phyloP scores from a whole-genome alignment of 1,140 invertebrate genomes.

The Pygmarrhopalites habei region DNA sequence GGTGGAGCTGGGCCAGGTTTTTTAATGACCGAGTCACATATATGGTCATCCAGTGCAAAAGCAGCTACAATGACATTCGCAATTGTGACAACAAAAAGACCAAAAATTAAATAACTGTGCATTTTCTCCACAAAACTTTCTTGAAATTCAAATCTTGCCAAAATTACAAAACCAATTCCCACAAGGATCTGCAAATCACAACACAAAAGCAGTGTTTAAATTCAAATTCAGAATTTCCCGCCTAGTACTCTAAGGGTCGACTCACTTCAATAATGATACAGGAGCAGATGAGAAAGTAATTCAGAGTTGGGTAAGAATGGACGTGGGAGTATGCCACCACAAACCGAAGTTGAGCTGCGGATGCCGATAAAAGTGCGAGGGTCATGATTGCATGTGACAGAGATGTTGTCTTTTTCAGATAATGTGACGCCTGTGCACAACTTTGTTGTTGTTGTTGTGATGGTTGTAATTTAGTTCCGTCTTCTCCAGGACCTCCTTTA shows the following conservation, averaged over 20 bases:
- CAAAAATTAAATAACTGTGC: slow-evolving; percentile 36
- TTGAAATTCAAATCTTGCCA: slow-evolving; percentile 25
- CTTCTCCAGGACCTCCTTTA: no score
- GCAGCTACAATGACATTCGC: slow-evolving; percentile 33
- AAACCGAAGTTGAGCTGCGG: slow-evolving; percentile 37
- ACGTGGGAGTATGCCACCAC: slow-evolving; percentile 29
- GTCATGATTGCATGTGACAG: slow-evolving; percentile 36
- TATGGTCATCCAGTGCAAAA: slow-evolving; percentile 36
- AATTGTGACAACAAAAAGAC: slow-evolving; percentile 31
- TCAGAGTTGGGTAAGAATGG: slow-evolving; percentile 33
- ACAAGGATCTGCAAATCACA: slow-evolving; percentile 29
- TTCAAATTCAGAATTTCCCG: no score
- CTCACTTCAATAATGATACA: slow-evolving; percentile 37
- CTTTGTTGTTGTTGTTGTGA: no score
- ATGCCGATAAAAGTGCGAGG: slow-evolving; percentile 33
- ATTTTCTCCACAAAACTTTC: slow-evolving; percentile 21
- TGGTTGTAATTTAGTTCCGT: no score
- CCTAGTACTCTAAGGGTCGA: no score
- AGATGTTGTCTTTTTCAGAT: slow-evolving; percentile 21
- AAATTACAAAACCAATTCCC: slow-evolving; percentile 33
- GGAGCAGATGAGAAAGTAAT: slow-evolving; percentile 37
- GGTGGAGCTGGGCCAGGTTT: background rate
- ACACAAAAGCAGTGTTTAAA: no score
- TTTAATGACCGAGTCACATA: slow-evolving; percentile 22
- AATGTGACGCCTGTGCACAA: background rate